Conservation (phyloP, 2,113 vertebrate genomes). For the Dromas ardeola region DNA sequence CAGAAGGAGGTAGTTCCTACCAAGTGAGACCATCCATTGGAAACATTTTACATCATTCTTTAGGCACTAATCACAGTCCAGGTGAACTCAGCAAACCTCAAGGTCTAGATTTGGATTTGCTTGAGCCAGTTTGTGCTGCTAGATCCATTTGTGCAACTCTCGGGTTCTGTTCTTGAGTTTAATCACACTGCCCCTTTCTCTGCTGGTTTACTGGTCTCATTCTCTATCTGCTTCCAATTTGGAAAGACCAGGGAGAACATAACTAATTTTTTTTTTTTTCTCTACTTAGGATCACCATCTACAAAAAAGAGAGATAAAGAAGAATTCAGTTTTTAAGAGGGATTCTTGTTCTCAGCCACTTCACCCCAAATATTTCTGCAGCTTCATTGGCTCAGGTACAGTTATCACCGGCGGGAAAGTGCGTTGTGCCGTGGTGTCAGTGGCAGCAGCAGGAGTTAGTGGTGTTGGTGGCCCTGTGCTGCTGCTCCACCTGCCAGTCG, state of each 20-base stretch:
- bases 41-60: background rate
- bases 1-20: background rate
- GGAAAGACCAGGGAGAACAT: background rate
- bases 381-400: background rate
- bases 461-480: background rate
- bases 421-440: background rate
- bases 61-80: background rate
- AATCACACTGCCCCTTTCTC: background rate
- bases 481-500: background rate
- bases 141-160: background rate
- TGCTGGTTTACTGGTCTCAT: background rate
- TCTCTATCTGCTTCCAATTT: background rate
- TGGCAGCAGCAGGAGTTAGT: background rate
- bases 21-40: background rate
- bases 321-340: background rate
- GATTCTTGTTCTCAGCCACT: background rate
- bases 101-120: background rate
- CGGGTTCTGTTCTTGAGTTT: background rate
- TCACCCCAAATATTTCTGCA: background rate
- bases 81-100: background rate
- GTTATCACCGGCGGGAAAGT: background rate
- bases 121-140: background rate
- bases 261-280: background rate
- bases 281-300: background rate
- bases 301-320: background rate